Percentiles rank a stretch among this genome's conserved stretches.
phyloP scores from a whole-genome alignment of 1,140 invertebrate species.

The Drosophila rhopaloa region DNA sequence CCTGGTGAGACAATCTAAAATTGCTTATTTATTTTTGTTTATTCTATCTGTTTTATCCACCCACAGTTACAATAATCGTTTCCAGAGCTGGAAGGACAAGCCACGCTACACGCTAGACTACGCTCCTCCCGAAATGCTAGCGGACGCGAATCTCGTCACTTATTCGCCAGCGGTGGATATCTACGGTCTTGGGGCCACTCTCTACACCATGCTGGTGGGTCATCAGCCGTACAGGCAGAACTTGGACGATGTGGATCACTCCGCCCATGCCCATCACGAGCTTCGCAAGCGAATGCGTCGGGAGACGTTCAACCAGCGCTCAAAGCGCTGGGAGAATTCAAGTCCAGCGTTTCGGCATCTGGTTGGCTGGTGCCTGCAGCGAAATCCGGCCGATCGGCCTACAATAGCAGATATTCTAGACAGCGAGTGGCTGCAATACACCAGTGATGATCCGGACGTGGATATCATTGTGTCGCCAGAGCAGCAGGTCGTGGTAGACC shows the following conservation, averaged over 20 bases:
- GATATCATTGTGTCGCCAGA: slow-evolving; percentile 35
- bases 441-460: slow-evolving; percentile 36
- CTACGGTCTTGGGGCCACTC: slow-evolving; percentile 94
- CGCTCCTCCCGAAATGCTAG: slow-evolving; percentile 94
- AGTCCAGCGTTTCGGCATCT: slow-evolving; percentile 90
- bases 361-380: slow-evolving; percentile 90
- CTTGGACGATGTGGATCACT: slow-evolving; percentile 70
- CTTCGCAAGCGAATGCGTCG: slow-evolving; percentile 55
- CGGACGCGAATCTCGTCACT: slow-evolving; percentile 85
- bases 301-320: slow-evolving; percentile 62
- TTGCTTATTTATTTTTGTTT: not conserved
- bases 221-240: slow-evolving; percentile 88
- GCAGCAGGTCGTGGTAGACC: slow-evolving; percentile 52
- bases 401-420: slow-evolving; percentile 88
- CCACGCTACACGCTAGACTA: slow-evolving; percentile 96
- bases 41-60: not conserved
- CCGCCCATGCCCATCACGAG: slow-evolving; percentile 36
- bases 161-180: slow-evolving; percentile 96
- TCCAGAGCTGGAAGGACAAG: slow-evolving; percentile 89
- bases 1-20: slow-evolving; percentile 79
- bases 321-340: slow-evolving; percentile 89
- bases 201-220: slow-evolving; percentile 95
- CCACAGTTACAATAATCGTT: slow-evolving; percentile 86
- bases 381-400: slow-evolving; percentile 90
- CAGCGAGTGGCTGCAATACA: slow-evolving; percentile 88